Percentiles rank a stretch among this genome's conserved stretches.
Evolutionary conservation across 2,888 invertebrate species (phyloP).

Genomic region (Zhuqinia jingwanae): DNA sequence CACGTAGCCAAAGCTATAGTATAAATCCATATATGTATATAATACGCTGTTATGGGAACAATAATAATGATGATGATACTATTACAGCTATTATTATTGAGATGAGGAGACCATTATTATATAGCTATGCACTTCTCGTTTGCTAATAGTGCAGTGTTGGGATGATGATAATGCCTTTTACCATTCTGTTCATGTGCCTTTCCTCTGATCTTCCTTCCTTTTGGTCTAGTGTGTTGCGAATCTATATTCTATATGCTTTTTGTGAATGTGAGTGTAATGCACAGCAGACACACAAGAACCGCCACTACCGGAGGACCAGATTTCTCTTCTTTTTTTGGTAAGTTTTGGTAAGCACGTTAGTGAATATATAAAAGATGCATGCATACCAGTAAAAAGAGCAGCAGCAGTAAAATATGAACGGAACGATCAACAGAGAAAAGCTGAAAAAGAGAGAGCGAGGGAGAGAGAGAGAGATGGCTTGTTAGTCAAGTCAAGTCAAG

Average conservation of each 20-base stretch:
- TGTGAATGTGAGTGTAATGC: conserved; percentile 1
- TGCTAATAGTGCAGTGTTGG: not conserved
- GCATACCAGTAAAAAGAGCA: not conserved
- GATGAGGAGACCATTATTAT: not conserved
- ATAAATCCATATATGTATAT: too few relatives aligned
- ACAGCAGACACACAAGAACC: not conserved
- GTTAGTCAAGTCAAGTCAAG: not conserved
- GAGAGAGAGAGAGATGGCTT: not conserved
- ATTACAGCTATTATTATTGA: conserved; percentile 45
- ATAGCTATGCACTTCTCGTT: conserved; percentile 3
- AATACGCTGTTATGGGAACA: not conserved
- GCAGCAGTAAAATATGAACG: not conserved
- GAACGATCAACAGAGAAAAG: not conserved
- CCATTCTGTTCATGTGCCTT: conserved; percentile 63
- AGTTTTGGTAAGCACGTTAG: not conserved
- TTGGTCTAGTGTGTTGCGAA: not conserved
- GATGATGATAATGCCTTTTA: conserved; percentile 21
- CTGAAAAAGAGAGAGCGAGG: too few relatives aligned
- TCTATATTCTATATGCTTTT: not conserved
- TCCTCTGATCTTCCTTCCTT: conserved; percentile 45
- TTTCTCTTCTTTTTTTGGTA: conserved; percentile 26
- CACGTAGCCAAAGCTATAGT: too few relatives aligned
- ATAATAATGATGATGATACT: conserved; percentile 27
- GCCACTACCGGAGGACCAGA: conserved; percentile 31
- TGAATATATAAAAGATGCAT: not conserved